phyloP scores from a whole-genome alignment of 2,797 vertebrate genomes.

The Pseudopleuronectes americanus region DNA sequence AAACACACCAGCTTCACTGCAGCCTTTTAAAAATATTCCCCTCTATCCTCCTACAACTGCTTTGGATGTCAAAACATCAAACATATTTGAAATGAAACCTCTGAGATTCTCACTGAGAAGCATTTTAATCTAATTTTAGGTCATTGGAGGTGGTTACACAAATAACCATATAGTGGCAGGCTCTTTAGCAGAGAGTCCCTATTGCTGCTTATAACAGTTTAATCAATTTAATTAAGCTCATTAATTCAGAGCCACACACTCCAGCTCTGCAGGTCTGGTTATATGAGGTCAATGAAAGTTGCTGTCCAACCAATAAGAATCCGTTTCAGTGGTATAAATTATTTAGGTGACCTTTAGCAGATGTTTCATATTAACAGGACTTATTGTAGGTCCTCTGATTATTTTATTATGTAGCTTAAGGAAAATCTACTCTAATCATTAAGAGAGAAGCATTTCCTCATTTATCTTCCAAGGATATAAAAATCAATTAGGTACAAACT shows the following conservation, averaged over 20 bases:
- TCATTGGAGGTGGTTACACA: background rate
- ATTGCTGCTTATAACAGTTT: background rate
- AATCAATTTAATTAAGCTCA: slow-evolving; percentile 1
- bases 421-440: background rate
- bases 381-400: background rate
- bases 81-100: background rate
- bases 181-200: background rate
- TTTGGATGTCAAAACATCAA: background rate
- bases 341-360: background rate
- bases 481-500: background rate
- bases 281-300: background rate
- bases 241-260: background rate
- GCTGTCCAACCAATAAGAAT: background rate
- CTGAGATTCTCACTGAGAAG: background rate
- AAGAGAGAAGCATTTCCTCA: background rate
- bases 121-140: background rate
- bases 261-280: background rate
- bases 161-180: background rate
- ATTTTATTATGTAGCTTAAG: background rate
- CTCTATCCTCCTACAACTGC: background rate
- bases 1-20: background rate
- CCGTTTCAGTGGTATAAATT: background rate
- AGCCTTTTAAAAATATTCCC: background rate
- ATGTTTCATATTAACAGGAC: background rate
- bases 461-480: background rate